Conservation (phyloP, 64 coral and sea anemone genomes). For the Porites lutea region DNA sequence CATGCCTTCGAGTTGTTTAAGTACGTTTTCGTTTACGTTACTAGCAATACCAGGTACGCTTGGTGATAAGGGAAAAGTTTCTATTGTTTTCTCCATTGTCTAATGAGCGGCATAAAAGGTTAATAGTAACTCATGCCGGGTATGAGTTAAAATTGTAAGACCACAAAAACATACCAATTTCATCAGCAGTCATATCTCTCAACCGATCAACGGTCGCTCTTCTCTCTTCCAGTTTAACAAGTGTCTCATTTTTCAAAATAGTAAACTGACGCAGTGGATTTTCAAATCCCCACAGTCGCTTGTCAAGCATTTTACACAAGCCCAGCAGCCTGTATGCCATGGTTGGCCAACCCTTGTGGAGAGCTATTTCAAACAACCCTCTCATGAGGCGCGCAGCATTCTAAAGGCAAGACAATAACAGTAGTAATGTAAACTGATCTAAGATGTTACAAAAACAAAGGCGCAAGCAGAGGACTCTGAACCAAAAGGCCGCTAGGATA, state of each 20-base stretch:
- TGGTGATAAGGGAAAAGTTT: too few species aligned
- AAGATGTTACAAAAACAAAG: too few species aligned
- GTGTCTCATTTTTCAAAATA: constrained; percentile 68
- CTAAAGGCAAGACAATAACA: constrained; percentile 22
- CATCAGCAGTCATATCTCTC: constrained; percentile 86
- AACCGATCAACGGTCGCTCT: constrained; percentile 72
- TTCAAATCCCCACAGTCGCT: constrained; percentile 74
- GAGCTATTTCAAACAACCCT: constrained; percentile 88
- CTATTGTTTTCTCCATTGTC: too few species aligned
- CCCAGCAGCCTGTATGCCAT: constrained; percentile 78
- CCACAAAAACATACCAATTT: constrained; percentile 76
- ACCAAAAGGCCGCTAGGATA: too few species aligned
- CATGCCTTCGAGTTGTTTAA: too few species aligned
- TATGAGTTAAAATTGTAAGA: not conserved
- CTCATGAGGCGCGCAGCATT: constrained; percentile 90
- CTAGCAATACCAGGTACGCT: too few species aligned
- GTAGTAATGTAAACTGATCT: not conserved
- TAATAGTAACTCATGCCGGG: too few species aligned
- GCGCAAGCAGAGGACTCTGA: too few species aligned
- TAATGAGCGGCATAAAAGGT: too few species aligned
- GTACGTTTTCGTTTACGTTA: too few species aligned
- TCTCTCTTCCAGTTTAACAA: constrained; percentile 80
- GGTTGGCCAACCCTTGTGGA: constrained; percentile 76
- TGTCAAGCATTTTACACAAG: constrained; percentile 94
- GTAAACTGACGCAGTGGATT: constrained; percentile 94